Base-by-base conservation (phyloP, 2,113 vertebrate genomes). In the Grallaria varia region DNA sequence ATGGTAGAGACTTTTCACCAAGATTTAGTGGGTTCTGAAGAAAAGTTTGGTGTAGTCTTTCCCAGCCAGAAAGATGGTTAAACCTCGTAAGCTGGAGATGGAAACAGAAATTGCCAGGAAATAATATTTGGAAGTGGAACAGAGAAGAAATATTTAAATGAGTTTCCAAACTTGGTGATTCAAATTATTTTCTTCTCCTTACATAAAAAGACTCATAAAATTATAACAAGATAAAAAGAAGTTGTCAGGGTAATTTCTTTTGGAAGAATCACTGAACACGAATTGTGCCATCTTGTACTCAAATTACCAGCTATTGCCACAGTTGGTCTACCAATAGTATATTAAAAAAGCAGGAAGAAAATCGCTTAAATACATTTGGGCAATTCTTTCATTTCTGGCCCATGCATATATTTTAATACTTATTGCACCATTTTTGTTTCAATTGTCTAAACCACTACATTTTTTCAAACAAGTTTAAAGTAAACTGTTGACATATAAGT, bases 181-280 rank as follows among this genome's bases (percentile, higher is more conserved):
- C 47, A 90, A 85, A 86, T 45, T 72, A 66, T 71, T 94, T 86
- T 64, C 8, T 64, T 82, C 79, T 80, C 76, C 64, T 89, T 89
- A 72, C 24, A 79, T 73, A 2, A 1, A 60, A 56, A 60, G 52
- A 82, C 42, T 7, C 49, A 42, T 72, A 92, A 87, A 82, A 85
- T 89, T 72, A 89, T n/a, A 95, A 87, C 49, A 93, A 96, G 96
- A 86, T 47, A 39, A 93, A 90, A 96, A 90, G 10, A 89, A 45
- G 42, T 45, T 90, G 42, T 90, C n/a, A 59, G 42, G 21, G 30
- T 94, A 96, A 77, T 93, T 80, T 94, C 68, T 71, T 47, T 95
- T 75, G 39, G 30, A 94, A 91, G 74, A 94, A 97, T 82, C 67
- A 80, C n/a, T 45, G 39, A 96, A 71, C 58, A 72, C 59, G 44